Conservation (phyloP, 1,140 invertebrate species). For the Kradibia gibbosae region DNA sequence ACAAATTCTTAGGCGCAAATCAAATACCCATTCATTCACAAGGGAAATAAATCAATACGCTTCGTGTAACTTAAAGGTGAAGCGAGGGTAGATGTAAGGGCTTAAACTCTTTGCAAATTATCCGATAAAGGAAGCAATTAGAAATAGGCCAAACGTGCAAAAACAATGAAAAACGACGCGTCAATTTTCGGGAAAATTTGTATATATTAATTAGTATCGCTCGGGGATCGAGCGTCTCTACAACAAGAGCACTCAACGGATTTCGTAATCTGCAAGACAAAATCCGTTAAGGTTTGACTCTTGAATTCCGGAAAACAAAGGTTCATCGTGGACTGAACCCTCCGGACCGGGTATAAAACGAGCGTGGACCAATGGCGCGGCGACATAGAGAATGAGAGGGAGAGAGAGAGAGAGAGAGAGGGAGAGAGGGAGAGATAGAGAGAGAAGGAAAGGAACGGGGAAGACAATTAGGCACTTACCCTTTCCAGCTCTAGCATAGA, state of each 20-base stretch:
- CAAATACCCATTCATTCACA: neutral
- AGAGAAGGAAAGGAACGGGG: conserved; percentile 37
- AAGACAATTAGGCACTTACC: conserved; percentile 60
- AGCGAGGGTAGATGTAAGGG: neutral
- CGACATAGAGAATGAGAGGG: conserved; percentile 41
- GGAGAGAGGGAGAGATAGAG: conserved; percentile 6
- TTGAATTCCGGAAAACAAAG: conserved; percentile 45
- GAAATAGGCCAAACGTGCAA: neutral
- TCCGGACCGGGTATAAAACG: conserved; percentile 52
- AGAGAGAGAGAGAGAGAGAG: conserved; percentile 40
- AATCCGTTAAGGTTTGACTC: conserved; percentile 65
- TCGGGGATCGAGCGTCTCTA: conserved; percentile 53
- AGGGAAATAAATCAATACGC: neutral
- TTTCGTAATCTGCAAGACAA: conserved; percentile 67
- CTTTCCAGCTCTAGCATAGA: conserved; percentile 43
- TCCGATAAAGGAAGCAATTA: neutral
- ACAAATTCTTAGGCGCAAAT: neutral
- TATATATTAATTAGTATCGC: conserved; percentile 38
- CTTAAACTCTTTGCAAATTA: neutral
- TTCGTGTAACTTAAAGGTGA: neutral
- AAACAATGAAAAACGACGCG: neutral
- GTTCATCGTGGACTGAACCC: conserved; percentile 55
- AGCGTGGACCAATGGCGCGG: conserved; percentile 25
- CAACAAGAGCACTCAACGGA: conserved; percentile 59
- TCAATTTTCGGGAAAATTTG: neutral